These are phyloP conservation scores for Yponomeuta evonymella DNA, from an alignment of 2,888 invertebrate genomes.

Conservation along the genomic window DNA sequence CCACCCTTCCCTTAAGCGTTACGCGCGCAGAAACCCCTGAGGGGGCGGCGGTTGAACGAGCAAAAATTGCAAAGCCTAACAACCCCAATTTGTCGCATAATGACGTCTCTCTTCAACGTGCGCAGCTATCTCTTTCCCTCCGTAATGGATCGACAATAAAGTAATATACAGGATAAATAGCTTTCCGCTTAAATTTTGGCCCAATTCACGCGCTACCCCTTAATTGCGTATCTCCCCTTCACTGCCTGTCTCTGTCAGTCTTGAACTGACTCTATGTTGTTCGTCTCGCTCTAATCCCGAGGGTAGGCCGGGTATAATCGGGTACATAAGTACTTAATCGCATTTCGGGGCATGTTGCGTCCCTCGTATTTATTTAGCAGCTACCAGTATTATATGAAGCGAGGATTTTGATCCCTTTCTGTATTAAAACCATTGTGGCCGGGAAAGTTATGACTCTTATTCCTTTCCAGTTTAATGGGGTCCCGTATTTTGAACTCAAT, in stretches of 20 bases:
- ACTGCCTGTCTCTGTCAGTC: constrained; percentile 37
- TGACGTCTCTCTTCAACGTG: constrained; percentile 31
- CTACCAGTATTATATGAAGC: constrained; percentile 36
- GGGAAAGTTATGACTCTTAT: constrained; percentile 56
- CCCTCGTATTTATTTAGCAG: constrained; percentile 66
- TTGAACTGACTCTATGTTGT: constrained; percentile 24
- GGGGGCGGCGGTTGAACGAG: constrained; percentile 16
- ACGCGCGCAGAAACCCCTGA: background rate
- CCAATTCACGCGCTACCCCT: constrained; percentile 66
- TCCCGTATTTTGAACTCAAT: constrained; percentile 30
- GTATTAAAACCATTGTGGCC: constrained; percentile 64
- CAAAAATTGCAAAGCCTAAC: constrained; percentile 46
- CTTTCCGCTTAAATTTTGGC: constrained; percentile 72
- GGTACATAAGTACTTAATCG: constrained; percentile 74
- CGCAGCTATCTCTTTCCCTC: constrained; percentile 46
- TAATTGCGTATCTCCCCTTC: constrained; percentile 68
- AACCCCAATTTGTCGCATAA: constrained; percentile 52
- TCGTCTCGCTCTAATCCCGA: constrained; percentile 47
- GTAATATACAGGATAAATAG: constrained; percentile 71
- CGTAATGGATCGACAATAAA: constrained; percentile 73
- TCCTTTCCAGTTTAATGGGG: constrained; percentile 37
- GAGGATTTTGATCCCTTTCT: constrained; percentile 43
- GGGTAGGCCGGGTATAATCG: constrained; percentile 55
- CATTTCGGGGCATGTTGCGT: constrained; percentile 60
- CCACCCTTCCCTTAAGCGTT: background rate